These are phyloP conservation scores for Melanotaenia parkinsoni DNA, from an alignment of 2,797 vertebrate genomes.

Conservation along the genomic window DNA sequence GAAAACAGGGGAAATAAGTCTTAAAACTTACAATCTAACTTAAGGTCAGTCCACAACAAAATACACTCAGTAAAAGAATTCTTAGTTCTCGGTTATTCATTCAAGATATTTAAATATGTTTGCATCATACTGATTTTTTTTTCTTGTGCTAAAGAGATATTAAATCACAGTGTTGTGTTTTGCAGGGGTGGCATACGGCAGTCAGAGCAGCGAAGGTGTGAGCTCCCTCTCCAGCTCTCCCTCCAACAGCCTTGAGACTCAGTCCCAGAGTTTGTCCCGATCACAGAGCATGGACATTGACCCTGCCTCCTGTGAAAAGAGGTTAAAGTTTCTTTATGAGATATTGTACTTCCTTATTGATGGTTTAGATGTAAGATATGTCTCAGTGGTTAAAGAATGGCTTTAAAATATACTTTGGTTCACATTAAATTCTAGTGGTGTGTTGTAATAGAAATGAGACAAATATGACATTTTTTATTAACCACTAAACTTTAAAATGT, in stretches of 20 bases:
- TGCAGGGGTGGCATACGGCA: slow-evolving; percentile 92
- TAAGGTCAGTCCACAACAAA: not conserved
- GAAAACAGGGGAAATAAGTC: too few species aligned
- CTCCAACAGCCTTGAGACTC: slow-evolving; percentile 98
- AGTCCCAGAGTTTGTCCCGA: slow-evolving; percentile 97
- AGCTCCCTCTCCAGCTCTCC: slow-evolving; percentile 99
- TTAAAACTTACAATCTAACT: not conserved
- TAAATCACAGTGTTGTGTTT: slow-evolving; percentile 14
- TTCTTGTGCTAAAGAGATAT: slow-evolving; percentile 2
- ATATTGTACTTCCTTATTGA: not conserved
- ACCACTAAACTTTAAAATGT: not conserved
- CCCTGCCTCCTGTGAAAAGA: slow-evolving; percentile 98
- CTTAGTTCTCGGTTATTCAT: not conserved
- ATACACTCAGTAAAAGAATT: not conserved
- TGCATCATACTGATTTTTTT: not conserved
- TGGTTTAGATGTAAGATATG: not conserved
- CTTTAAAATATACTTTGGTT: slow-evolving; percentile 1
- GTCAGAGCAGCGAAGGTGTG: slow-evolving; percentile 99
- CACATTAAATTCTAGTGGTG: not conserved
- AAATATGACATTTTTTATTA: not conserved
- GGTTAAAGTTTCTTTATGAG: slow-evolving; percentile 77
- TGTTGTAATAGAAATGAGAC: slow-evolving; percentile 1
- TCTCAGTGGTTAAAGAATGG: not conserved
- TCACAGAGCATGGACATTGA: slow-evolving; percentile 99
- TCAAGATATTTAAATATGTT: not conserved